Percentiles rank a stretch among this genome's conserved stretches.
Conservation (phyloP, 2,888 invertebrate species). For the Abrostola triplasia region DNA sequence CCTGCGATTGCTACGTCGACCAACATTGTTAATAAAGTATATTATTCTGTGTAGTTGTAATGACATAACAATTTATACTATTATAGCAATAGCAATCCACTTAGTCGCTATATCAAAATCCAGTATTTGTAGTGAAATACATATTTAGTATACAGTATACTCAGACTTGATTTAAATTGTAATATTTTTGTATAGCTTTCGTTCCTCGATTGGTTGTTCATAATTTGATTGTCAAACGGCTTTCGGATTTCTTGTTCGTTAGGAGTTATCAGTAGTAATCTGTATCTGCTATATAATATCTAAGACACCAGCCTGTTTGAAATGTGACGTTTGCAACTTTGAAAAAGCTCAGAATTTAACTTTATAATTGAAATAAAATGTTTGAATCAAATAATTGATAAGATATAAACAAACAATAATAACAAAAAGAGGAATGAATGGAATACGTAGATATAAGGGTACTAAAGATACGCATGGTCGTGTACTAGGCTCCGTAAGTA, state of each 20-base stretch:
- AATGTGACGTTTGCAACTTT: not conserved
- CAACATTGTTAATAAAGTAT: conserved; percentile 69
- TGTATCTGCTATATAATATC: too few species aligned
- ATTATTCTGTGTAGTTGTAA: conserved; percentile 54
- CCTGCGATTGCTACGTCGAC: conserved; percentile 72
- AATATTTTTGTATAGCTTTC: too few species aligned
- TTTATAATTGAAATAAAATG: conserved; percentile 4
- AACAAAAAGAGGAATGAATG: conserved; percentile 29
- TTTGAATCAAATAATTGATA: conserved; percentile 15
- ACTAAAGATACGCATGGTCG: conserved; percentile 32
- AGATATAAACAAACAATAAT: conserved; percentile 4
- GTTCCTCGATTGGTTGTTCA: too few species aligned
- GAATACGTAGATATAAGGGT: conserved; percentile 19
- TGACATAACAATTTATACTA: conserved; percentile 26
- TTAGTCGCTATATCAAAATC: not conserved
- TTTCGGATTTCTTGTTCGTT: too few species aligned
- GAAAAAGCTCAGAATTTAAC: not conserved
- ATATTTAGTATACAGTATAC: too few species aligned
- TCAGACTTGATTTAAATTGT: too few species aligned
- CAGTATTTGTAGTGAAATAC: too few species aligned
- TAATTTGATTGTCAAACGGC: too few species aligned
- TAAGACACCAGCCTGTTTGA: not conserved
- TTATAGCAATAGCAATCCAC: not conserved
- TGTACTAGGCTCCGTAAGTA: conserved; percentile 28
- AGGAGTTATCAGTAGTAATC: too few species aligned